Evolutionary conservation across 2,888 invertebrate species (phyloP), one percentile per base, ranked within the genome.

Genomic region (Tuberolachnus salignus): DNA sequence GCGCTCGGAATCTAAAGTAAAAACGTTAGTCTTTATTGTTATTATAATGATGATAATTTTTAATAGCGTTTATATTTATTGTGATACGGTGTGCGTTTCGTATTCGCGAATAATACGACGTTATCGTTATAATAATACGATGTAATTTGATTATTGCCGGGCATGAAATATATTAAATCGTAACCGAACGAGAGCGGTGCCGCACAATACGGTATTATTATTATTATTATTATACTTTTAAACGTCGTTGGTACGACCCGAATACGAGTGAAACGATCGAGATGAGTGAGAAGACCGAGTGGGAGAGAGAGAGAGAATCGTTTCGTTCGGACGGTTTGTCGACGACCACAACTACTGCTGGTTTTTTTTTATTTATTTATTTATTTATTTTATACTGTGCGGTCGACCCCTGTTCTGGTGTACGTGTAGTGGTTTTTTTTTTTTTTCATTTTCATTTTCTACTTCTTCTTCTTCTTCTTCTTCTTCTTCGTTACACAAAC

Each of bases 61-160:
- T n/a, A n/a, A n/a, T n/a, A n/a, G n/a, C n/a, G n/a, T n/a, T n/a
- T n/a, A n/a, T n/a, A n/a, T n/a, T n/a, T n/a, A n/a, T n/a, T n/a
- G n/a, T n/a, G n/a, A n/a, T n/a, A n/a, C n/a, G n/a, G n/a, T n/a
- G n/a, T n/a, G n/a, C n/a, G n/a, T n/a, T n/a, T n/a, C n/a, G n/a
- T n/a, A n/a, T n/a, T n/a, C n/a, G n/a, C n/a, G n/a, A n/a, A n/a
- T n/a, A n/a, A n/a, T n/a, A 13, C 44, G 70, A 71, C 57, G 55
- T 44, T 46, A 71, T 57, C 70, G 19, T n/a, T 14, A 11, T 71
- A 71, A 71, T 44, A 21, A 23, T 23, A n/a, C n/a, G n/a, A n/a
- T n/a, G 57, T 57, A 23, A 57, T 70, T 23, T 70, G 16, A 57
- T 57, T 44, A 57, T 70, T 1, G 44, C 16, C 55, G 21, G n/a